Conservation (phyloP, 2,797 vertebrate species). For the Phoeniculus purpureus region DNA sequence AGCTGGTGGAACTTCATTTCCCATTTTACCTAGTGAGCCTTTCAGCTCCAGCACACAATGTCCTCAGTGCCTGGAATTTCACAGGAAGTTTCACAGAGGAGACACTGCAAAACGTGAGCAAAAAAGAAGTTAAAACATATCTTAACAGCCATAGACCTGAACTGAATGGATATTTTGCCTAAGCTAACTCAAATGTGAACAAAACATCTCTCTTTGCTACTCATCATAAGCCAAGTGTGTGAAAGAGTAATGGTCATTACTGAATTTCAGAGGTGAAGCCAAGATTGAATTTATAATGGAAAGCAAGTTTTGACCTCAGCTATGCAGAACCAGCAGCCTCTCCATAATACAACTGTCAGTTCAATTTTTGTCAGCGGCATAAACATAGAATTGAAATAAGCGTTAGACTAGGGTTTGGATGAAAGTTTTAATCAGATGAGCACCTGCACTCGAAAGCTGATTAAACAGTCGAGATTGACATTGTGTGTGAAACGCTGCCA, state of each 20-base stretch:
- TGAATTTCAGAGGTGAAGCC: slow-evolving; percentile 41
- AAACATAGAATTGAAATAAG: slow-evolving; percentile 73
- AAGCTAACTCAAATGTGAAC: slow-evolving; percentile 13
- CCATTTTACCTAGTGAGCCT: neutral
- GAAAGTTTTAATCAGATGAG: slow-evolving; percentile 65
- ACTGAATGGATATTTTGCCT: neutral
- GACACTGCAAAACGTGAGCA: neutral
- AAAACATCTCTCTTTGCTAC: neutral
- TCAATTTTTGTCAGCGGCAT: slow-evolving; percentile 75
- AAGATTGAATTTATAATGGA: slow-evolving; percentile 55
- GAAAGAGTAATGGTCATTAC: slow-evolving; percentile 44
- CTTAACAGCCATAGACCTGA: neutral
- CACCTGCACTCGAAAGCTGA: slow-evolving; percentile 40
- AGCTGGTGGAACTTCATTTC: neutral
- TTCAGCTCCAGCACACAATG: neutral
- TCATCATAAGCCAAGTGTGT: neutral
- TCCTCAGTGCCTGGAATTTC: neutral
- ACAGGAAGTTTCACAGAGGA: neutral
- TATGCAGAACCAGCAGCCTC: slow-evolving; percentile 57
- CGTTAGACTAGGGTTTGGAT: slow-evolving; percentile 67
- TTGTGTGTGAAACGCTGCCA: slow-evolving; percentile 78
- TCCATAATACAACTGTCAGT: slow-evolving; percentile 73
- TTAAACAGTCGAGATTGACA: slow-evolving; percentile 7
- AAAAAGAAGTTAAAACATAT: neutral
- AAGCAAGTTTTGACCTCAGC: slow-evolving; percentile 53